phyloP scores from a whole-genome alignment of 1,140 invertebrate genomes.

The Tetranychus cinnabarinus region DNA sequence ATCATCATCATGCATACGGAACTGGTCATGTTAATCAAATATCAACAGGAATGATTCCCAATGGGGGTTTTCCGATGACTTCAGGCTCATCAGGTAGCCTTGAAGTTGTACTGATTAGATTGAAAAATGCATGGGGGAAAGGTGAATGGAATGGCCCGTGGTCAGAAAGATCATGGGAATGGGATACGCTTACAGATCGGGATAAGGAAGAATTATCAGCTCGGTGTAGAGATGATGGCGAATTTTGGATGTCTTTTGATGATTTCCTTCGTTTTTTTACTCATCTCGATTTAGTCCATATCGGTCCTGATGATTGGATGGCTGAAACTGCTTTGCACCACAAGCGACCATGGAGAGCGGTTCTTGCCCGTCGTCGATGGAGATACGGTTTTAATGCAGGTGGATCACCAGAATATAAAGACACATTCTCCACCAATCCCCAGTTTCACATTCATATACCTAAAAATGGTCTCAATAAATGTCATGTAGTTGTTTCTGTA shows the following conservation, averaged over 20 bases:
- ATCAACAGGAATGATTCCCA: background rate
- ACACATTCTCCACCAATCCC: constrained; percentile 81
- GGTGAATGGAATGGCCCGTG: constrained; percentile 14
- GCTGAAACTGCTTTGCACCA: constrained; percentile 54
- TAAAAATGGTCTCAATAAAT: constrained; percentile 34
- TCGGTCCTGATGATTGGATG: constrained; percentile 57
- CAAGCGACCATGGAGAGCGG: constrained; percentile 46
- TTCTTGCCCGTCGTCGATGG: constrained; percentile 28
- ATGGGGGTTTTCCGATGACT: constrained; percentile 21
- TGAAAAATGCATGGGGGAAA: constrained; percentile 37
- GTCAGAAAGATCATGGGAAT: constrained; percentile 33
- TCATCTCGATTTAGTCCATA: constrained; percentile 57
- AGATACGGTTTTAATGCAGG: constrained; percentile 64
- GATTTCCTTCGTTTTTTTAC: constrained; percentile 64
- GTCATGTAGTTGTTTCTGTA: constrained; percentile 45
- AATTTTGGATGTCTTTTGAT: constrained; percentile 65
- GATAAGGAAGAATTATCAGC: constrained; percentile 40
- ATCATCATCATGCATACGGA: background rate
- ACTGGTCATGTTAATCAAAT: background rate
- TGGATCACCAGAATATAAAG: constrained; percentile 64
- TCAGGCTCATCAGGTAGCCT: background rate
- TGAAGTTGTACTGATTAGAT: constrained; percentile 18
- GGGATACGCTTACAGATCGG: constrained; percentile 43
- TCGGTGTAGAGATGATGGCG: constrained; percentile 32
- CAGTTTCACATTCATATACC: constrained; percentile 44